A percentile compares a stretch with the other conserved stretches of the same genome.
Evolutionary conservation across 2,888 invertebrate species (phyloP).

Genomic region (Drosophila peninsularis): DNA sequence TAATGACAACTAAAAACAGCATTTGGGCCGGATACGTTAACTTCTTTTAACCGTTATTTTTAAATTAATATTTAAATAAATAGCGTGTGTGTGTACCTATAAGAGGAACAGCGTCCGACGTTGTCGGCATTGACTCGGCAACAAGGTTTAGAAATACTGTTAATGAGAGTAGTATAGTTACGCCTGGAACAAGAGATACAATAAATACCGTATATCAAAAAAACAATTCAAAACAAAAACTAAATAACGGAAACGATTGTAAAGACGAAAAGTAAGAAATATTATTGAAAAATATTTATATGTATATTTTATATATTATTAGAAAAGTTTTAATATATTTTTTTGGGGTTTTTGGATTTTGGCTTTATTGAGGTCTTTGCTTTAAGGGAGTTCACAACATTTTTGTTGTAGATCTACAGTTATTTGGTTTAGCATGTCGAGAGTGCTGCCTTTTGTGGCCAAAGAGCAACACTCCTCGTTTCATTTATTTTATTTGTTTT

Average conservation of each 20-base stretch:
- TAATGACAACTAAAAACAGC: slow-evolving; percentile 80
- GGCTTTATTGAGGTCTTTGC: slow-evolving; percentile 27
- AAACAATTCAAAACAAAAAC: slow-evolving; percentile 75
- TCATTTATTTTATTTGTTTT: slow-evolving; percentile 16
- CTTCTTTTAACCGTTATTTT: slow-evolving; percentile 20
- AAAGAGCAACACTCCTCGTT: slow-evolving; percentile 39
- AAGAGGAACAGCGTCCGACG: slow-evolving; percentile 92
- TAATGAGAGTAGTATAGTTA: slow-evolving; percentile 98
- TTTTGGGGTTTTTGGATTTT: too few relatives aligned
- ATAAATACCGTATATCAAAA: slow-evolving; percentile 70
- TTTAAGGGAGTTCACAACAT: slow-evolving; percentile 27
- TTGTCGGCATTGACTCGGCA: slow-evolving; percentile 97
- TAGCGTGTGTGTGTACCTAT: slow-evolving; percentile 88
- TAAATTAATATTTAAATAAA: slow-evolving; percentile 46
- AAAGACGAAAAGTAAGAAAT: slow-evolving; percentile 63
- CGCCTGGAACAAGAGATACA: slow-evolving; percentile 89
- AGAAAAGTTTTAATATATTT: slow-evolving; percentile 28
- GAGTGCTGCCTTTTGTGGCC: slow-evolving; percentile 42
- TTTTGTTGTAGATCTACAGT: slow-evolving; percentile 36
- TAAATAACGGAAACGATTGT: slow-evolving; percentile 63
- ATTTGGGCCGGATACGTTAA: slow-evolving; percentile 39
- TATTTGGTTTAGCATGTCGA: slow-evolving; percentile 32
- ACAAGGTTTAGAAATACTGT: slow-evolving; percentile 99
- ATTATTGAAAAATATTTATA: slow-evolving; percentile 43
- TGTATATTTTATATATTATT: slow-evolving; percentile 19